A percentile compares a stretch with the other conserved stretches of the same genome.
Conservation (phyloP, 2,888 invertebrate species). For the Tolmerus cingulatus region DNA sequence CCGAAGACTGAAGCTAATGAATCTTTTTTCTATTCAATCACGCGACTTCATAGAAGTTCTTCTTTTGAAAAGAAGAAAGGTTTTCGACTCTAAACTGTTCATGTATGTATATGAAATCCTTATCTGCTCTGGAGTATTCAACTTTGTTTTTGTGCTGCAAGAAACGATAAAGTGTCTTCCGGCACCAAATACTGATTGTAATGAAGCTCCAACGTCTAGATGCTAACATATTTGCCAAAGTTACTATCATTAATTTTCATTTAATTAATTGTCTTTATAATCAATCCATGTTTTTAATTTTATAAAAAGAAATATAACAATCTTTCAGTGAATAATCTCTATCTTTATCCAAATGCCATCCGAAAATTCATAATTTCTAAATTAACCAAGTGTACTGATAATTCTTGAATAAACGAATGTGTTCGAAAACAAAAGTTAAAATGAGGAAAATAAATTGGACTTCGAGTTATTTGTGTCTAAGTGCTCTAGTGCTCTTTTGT, state of each 20-base stretch:
- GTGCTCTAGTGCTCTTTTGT: constrained; percentile 51
- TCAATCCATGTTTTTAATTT: background rate
- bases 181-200: background rate
- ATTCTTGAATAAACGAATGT: background rate
- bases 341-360: background rate
- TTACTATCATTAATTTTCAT: background rate
- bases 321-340: background rate
- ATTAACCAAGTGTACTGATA: background rate
- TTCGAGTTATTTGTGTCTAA: constrained; percentile 52
- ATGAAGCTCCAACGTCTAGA: background rate
- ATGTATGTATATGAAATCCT: background rate
- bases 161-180: constrained; percentile 21
- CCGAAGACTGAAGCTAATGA: background rate
- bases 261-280: background rate
- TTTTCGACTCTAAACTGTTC: background rate
- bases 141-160: background rate
- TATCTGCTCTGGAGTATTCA: constrained; percentile 1
- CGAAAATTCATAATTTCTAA: background rate
- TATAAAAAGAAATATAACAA: background rate
- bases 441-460: constrained; percentile 60
- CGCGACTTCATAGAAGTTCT: background rate
- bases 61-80: background rate
- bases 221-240: background rate
- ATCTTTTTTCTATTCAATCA: background rate
- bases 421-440: constrained; percentile 40